phyloP scores from a whole-genome alignment of 2,888 invertebrate genomes.

The Campoplex capitator region DNA sequence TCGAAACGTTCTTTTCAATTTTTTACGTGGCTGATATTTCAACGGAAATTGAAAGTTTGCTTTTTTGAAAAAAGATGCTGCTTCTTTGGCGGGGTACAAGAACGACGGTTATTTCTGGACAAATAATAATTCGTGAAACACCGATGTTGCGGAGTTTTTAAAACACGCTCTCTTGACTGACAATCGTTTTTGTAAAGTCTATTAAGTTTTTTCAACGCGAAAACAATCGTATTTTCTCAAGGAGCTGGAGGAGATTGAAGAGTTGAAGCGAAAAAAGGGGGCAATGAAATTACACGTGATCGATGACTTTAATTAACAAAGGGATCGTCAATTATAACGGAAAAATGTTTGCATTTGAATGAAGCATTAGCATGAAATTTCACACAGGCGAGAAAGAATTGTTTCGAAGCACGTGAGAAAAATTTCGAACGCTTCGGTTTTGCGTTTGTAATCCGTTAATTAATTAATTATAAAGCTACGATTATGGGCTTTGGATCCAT shows the following conservation, averaged over 20 bases:
- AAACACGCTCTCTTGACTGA: neutral
- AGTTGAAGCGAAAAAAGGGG: neutral
- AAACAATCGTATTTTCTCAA: neutral
- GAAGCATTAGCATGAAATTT: slow-evolving; percentile 35
- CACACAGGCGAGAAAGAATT: slow-evolving; percentile 14
- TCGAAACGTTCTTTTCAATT: neutral
- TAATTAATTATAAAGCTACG: slow-evolving; percentile 59
- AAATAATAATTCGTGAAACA: neutral
- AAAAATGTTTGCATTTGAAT: slow-evolving; percentile 36
- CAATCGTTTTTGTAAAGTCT: no score
- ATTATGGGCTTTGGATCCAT: slow-evolving; percentile 34
- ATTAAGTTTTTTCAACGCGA: neutral
- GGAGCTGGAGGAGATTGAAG: neutral
- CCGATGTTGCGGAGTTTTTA: neutral
- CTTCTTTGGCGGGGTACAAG: no score
- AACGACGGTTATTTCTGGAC: neutral
- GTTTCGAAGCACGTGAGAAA: slow-evolving; percentile 37
- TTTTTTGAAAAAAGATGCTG: no score
- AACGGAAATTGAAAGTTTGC: neutral
- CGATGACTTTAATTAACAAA: neutral
- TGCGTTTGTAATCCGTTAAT: slow-evolving; percentile 56
- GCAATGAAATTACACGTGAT: neutral
- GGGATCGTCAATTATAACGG: slow-evolving; percentile 31
- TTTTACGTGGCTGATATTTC: no score
- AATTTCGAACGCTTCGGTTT: slow-evolving; percentile 14